Evolutionary conservation across 2,113 vertebrate species (phyloP).

Genomic region (Addax nasomaculatus): DNA sequence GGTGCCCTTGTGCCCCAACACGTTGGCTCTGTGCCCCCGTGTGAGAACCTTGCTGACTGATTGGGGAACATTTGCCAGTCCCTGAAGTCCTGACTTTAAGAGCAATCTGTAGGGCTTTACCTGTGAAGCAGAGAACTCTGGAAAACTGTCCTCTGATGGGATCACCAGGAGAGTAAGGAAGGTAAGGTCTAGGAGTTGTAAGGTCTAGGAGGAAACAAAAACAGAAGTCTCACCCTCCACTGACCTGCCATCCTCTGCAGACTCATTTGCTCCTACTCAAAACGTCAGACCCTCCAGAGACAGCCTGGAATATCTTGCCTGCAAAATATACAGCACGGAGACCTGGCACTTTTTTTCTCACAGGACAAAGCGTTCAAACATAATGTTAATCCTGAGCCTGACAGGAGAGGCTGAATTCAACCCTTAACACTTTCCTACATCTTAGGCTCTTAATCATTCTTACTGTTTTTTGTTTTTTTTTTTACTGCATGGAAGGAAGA

Average conservation of each 20-base stretch:
- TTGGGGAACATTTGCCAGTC: neutral
- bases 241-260: neutral
- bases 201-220: neutral
- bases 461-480: neutral
- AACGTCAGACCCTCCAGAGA: neutral
- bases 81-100: constrained; percentile 26
- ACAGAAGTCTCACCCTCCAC: neutral
- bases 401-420: neutral
- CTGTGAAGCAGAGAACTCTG: neutral
- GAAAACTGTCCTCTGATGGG: neutral
- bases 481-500: constrained; percentile 35
- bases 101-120: neutral
- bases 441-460: neutral
- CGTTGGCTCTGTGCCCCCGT: neutral
- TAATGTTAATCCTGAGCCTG: neutral
- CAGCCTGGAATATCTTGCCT: neutral
- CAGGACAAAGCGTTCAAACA: neutral
- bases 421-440: neutral
- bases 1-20: neutral
- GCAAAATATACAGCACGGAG: neutral
- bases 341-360: neutral
- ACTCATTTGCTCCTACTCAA: neutral
- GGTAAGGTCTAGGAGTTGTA: neutral
- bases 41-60: neutral
- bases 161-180: neutral